phyloP scores from a whole-genome alignment of 2,888 invertebrate genomes.

The Pristionchus japonicus region DNA sequence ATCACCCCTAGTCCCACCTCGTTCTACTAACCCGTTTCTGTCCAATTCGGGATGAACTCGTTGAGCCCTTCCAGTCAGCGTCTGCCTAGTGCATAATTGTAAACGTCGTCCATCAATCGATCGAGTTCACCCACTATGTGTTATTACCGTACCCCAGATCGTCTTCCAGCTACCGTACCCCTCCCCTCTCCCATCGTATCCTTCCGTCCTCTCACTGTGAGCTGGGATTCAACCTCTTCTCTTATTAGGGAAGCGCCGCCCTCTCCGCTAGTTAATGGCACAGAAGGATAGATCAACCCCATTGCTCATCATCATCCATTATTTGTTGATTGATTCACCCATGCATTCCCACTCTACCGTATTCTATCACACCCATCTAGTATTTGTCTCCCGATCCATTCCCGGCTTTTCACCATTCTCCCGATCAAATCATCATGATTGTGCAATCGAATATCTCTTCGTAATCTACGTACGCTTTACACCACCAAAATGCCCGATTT shows the following conservation, averaged over 20 bases:
- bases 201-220: constrained; percentile 32
- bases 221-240: background rate
- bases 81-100: constrained; percentile 22
- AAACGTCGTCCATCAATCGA: background rate
- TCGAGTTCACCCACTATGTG: background rate
- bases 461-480: constrained; percentile 25
- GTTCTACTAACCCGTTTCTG: background rate
- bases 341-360: constrained; percentile 13
- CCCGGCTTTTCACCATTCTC: constrained; percentile 27
- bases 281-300: background rate
- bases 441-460: constrained; percentile 25
- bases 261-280: background rate
- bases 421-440: constrained; percentile 32
- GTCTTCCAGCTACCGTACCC: background rate
- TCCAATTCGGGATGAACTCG: constrained; percentile 2
- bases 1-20: background rate
- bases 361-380: background rate
- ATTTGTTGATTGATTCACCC: background rate
- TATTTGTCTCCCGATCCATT: background rate
- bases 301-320: constrained; percentile 13
- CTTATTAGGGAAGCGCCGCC: background rate
- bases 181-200: background rate
- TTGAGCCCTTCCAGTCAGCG: background rate
- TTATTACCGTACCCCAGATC: constrained; percentile 10
- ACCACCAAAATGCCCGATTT: background rate